Percentiles rank a stretch among this genome's conserved stretches.
Evolutionary conservation across 2,888 invertebrate genomes (phyloP).

Genomic region (Morpho deidamia): DNA sequence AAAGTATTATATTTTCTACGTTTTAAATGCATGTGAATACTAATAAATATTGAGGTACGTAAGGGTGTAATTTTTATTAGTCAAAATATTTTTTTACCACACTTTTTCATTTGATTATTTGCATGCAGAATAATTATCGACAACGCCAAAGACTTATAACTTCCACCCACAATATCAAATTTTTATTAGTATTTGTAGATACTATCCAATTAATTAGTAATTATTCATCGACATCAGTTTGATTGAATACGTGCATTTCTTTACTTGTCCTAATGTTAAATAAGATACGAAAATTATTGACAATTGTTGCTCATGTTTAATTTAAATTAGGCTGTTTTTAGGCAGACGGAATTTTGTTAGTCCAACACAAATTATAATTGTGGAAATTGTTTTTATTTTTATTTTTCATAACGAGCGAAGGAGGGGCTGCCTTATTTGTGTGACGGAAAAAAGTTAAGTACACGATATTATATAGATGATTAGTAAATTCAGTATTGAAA

Average conservation of each 20-base stretch:
- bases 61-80: too few relatives aligned
- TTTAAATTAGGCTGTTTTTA: slow-evolving; percentile 5
- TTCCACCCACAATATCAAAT: too few relatives aligned
- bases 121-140: too few relatives aligned
- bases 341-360: slow-evolving; percentile 1
- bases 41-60: too few relatives aligned
- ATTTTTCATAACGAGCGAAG: slow-evolving; percentile 6
- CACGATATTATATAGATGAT: slow-evolving; percentile 6
- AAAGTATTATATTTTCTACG: too few relatives aligned
- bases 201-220: too few relatives aligned
- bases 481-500: slow-evolving; percentile 35
- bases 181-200: too few relatives aligned
- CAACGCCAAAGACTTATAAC: too few relatives aligned
- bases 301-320: slow-evolving; percentile 7
- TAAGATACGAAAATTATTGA: slow-evolving; percentile 9
- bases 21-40: too few relatives aligned
- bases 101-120: too few relatives aligned
- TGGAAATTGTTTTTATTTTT: background rate
- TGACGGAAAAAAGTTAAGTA: slow-evolving; percentile 1
- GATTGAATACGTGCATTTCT: background rate
- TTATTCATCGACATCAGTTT: too few relatives aligned
- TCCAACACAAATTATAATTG: slow-evolving; percentile 3
- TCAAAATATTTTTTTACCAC: too few relatives aligned
- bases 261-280: slow-evolving; percentile 12
- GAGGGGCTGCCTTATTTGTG: background rate